These are phyloP conservation scores for Tinea pellionella DNA, from an alignment of 2,888 invertebrate genomes.

Conservation along the genomic window DNA sequence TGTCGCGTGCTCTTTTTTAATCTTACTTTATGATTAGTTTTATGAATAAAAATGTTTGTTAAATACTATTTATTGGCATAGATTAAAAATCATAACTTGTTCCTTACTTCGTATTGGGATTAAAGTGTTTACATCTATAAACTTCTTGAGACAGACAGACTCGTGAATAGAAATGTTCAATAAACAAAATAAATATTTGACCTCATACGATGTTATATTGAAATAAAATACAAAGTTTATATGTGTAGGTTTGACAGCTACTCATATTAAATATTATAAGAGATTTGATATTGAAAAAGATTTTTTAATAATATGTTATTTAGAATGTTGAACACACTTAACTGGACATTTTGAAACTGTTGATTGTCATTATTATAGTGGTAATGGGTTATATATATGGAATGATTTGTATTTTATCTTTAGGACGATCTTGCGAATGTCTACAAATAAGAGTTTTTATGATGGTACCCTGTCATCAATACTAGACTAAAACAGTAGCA, in stretches of 20 bases:
- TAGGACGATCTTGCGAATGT: not conserved
- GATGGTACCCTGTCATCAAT: not conserved
- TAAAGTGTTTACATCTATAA: conserved; percentile 16
- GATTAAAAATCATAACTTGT: not conserved
- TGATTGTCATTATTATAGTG: not conserved
- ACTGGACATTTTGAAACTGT: not conserved
- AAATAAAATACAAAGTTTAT: conserved; percentile 13
- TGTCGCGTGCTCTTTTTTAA: conserved; percentile 4
- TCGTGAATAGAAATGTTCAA: conserved; percentile 45
- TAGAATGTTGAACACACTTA: not conserved
- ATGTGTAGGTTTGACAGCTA: not conserved
- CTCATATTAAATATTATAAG: not conserved
- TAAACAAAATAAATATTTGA: conserved; percentile 35
- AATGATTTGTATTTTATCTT: conserved; percentile 9
- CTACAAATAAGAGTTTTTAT: not conserved
- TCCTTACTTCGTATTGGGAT: not conserved
- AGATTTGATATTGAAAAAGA: not conserved
- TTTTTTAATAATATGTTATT: not conserved
- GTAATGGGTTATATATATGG: conserved; percentile 7
- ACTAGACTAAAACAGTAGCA: conserved; percentile 35
- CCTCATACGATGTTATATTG: not conserved
- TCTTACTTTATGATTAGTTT: conserved; percentile 2
- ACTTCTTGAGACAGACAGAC: conserved; percentile 39
- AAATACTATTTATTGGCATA: not conserved
- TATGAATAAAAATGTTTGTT: conserved; percentile 1